Evolutionary conservation across 2,888 invertebrate genomes (phyloP), one percentile per base, ranked within the genome.

Genomic region (Antheraea yamamai): DNA sequence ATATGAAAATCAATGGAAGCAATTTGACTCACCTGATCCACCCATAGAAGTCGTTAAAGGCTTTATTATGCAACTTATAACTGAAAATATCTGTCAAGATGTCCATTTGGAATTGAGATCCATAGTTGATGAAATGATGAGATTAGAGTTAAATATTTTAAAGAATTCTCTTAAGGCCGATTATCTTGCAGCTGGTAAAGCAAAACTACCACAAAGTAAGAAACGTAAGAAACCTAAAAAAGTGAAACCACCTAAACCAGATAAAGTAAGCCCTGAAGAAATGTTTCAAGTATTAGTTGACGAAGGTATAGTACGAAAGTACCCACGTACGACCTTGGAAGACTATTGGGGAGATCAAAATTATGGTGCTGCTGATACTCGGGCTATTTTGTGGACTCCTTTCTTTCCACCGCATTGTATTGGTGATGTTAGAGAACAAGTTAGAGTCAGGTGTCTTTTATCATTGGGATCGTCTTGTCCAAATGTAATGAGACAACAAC

Each of bases 221-320:
- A 94, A 94, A 81, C 83, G 94, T 66, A 92, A 89, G 76, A 94
- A 90, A 64, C 93, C 94, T 1, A 92, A 80, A 78, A 92, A 88
- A 78, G 79, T 83, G n/a, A 95, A 92, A 78, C 90, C 90, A 75
- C 96, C 96, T 76, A 97, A 97, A 85, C 96, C 96, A 1, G 96
- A 95, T 0, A 96, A 96, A 85, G 86, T 96, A 77, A 89, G 93
- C 0, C 94, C 96, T 0, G 96, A 96, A 81, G 95, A 95, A n/a
- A 93, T 98, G 82, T 97, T 97, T 83, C 96, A 97, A 87, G 96
- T 96, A 84, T 92, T 98, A 76, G 96, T 96, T 7, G 95, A 96
- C 82, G 95, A 96, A 81, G 96, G 96, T 10, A 96, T 98, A 76
- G 96, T 98, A 73, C 95, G 90, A 80, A 94, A 96, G 74, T 96